Conservation (phyloP, 2,888 invertebrate genomes). For the Brachypalpus laphriformis region DNA sequence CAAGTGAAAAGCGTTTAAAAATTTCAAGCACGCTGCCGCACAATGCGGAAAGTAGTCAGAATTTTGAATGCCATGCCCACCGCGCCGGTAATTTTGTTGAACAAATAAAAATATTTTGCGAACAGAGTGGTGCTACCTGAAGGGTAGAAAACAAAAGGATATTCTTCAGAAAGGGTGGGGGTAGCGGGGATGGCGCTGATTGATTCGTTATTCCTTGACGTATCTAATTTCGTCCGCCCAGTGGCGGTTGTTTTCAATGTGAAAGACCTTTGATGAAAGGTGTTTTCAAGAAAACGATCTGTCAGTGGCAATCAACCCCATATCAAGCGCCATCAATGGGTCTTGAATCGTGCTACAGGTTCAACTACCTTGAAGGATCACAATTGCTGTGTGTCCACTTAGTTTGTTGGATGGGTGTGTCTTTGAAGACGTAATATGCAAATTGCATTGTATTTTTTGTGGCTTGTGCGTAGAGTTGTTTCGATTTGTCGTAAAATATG, state of each 20-base stretch:
- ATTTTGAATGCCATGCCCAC: slow-evolving; percentile 15
- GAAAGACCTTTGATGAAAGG: slow-evolving; percentile 46
- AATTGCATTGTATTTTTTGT: neutral
- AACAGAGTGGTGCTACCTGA: slow-evolving; percentile 30
- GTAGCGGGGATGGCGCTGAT: slow-evolving; percentile 13
- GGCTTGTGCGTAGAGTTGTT: neutral
- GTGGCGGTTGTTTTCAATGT: slow-evolving; percentile 22
- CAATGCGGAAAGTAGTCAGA: slow-evolving; percentile 32
- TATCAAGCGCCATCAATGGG: slow-evolving; percentile 8
- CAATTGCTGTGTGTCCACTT: slow-evolving; percentile 6
- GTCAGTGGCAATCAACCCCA: slow-evolving; percentile 48
- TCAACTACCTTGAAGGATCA: slow-evolving; percentile 26
- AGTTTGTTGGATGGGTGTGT: slow-evolving; percentile 13
- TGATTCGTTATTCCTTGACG: slow-evolving; percentile 44
- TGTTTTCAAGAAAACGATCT: slow-evolving; percentile 29
- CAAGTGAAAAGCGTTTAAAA: slow-evolving; percentile 37
- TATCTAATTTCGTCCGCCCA: slow-evolving; percentile 28
- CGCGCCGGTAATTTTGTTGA: slow-evolving; percentile 20
- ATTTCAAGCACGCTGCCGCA: slow-evolving; percentile 46
- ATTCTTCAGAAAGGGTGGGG: slow-evolving; percentile 12
- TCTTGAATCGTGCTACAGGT: slow-evolving; percentile 8
- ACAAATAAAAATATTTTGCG: slow-evolving; percentile 26
- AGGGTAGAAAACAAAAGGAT: slow-evolving; percentile 48
- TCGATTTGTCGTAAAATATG: neutral
- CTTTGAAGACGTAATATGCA: slow-evolving; percentile 16